Evolutionary conservation across 2,797 vertebrate genomes (phyloP).

Genomic region (Cygnus olor): DNA sequence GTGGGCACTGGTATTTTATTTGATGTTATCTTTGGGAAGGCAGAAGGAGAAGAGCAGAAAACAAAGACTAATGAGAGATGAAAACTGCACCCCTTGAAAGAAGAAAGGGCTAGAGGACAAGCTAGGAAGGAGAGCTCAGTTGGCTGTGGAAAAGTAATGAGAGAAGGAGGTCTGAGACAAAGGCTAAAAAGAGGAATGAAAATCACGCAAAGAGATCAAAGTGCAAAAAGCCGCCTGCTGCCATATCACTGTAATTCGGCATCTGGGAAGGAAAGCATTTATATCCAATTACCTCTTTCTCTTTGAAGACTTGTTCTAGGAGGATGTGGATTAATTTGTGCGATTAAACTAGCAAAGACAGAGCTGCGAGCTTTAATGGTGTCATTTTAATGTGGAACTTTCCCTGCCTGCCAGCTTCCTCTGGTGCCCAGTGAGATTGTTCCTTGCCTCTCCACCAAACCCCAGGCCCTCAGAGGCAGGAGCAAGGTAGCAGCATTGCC

Average conservation of each 20-base stretch:
- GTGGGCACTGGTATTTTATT: neutral
- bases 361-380: conserved; percentile 23
- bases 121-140: neutral
- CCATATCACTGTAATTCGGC: neutral
- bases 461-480: neutral
- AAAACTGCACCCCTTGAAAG: neutral
- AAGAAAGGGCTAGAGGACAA: neutral
- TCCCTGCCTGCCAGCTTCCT: conserved; percentile 30
- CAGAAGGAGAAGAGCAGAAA: neutral
- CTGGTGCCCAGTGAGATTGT: neutral
- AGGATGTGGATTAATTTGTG: conserved; percentile 65
- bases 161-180: neutral
- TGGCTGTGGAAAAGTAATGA: neutral
- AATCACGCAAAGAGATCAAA: conserved; percentile 26
- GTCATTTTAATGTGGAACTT: conserved; percentile 54
- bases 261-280: conserved; percentile 26
- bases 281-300: conserved; percentile 46
- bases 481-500: neutral
- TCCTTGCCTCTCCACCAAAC: neutral
- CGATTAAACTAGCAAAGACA: conserved; percentile 65
- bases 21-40: neutral
- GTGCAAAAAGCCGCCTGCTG: conserved; percentile 24
- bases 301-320: conserved; percentile 59
- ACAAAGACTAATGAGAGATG: neutral
- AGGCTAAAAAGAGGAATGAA: neutral